These are phyloP conservation scores for Druceiella hillmani DNA, from an alignment of 2,888 invertebrate genomes.

Conservation along the genomic window DNA sequence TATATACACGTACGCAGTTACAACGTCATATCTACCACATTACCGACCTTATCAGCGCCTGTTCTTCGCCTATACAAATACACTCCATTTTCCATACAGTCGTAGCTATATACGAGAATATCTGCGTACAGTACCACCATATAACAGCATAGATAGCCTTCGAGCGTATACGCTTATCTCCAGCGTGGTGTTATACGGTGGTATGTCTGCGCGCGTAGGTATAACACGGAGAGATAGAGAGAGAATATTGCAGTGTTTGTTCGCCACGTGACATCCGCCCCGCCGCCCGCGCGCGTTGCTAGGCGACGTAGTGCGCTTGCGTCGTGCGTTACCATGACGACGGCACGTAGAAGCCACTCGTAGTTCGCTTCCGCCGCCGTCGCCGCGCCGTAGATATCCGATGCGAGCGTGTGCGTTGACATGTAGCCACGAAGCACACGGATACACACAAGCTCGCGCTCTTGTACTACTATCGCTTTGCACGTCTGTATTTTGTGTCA, in stretches of 20 bases:
- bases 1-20: no score
- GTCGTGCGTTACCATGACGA: constrained; percentile 57
- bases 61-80: constrained; percentile 26
- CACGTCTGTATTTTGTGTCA: no score
- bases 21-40: constrained; percentile 31
- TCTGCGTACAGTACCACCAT: no score
- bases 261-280: constrained; percentile 14
- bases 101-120: no score
- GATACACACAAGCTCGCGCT: no score
- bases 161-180: no score
- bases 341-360: constrained; percentile 50
- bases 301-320: constrained; percentile 45
- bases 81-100: constrained; percentile 29
- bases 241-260: constrained; percentile 9
- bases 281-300: constrained; percentile 24
- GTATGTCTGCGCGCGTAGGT: constrained; percentile 1
- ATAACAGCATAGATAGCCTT: no score
- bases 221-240: constrained; percentile 6
- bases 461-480: no score
- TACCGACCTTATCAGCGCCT: constrained; percentile 33
- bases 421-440: no score
- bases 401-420: constrained; percentile 28
- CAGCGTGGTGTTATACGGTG: neutral
- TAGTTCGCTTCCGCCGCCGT: constrained; percentile 14
- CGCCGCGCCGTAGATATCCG: constrained; percentile 20